Conservation (phyloP, 2,113 vertebrate species). For the Poeciliopsis prolifica region DNA sequence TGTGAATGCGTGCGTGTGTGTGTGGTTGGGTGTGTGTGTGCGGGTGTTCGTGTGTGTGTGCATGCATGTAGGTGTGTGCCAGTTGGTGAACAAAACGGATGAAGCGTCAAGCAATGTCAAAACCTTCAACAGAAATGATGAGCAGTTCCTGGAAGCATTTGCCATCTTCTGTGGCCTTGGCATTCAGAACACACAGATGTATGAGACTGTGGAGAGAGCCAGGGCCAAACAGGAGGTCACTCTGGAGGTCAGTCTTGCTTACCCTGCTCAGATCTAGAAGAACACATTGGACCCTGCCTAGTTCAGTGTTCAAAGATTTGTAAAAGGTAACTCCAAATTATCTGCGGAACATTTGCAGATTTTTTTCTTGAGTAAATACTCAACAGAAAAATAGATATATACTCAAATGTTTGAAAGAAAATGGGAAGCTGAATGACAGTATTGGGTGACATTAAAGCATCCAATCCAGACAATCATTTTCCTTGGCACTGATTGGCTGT, state of each 20-base stretch:
- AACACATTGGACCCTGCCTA: no score
- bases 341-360: no score
- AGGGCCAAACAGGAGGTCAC: conserved; percentile 99
- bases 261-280: no score
- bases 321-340: no score
- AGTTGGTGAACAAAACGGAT: conserved; percentile 95
- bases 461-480: no score
- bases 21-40: conserved; percentile 80
- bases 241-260: conserved; percentile 86
- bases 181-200: conserved; percentile 99
- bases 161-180: conserved; percentile 97
- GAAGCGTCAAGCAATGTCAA: conserved; percentile 86
- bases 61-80: conserved; percentile 87
- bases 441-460: no score
- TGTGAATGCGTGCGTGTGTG: neutral
- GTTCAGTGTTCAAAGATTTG: no score
- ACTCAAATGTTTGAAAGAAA: no score
- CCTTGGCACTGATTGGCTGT: no score
- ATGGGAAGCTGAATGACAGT: no score
- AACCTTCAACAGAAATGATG: conserved; percentile 95
- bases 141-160: conserved; percentile 97
- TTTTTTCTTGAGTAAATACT: no score
- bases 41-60: neutral
- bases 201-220: conserved; percentile 92
- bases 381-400: no score